A percentile compares a stretch with the other conserved stretches of the same genome.
Evolutionary conservation across 2,888 invertebrate species (phyloP).

Genomic region (Chymomyza caudatula): DNA sequence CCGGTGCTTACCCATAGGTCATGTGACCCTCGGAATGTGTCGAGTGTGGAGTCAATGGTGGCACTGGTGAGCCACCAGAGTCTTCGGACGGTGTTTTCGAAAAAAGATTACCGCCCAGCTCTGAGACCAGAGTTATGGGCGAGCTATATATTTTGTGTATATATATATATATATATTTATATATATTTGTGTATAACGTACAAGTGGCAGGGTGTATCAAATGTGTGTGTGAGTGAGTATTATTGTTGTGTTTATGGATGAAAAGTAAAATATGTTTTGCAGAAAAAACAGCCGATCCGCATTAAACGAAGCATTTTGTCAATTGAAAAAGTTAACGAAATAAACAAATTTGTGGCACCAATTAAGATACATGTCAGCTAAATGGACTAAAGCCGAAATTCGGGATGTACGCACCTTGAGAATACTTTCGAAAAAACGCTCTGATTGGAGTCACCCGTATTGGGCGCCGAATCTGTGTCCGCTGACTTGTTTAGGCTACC

Average conservation of each 20-base stretch:
- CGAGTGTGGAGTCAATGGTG: conserved; percentile 82
- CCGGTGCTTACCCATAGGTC: conserved; percentile 77
- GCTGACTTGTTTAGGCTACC: conserved; percentile 78
- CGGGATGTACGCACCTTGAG: conserved; percentile 83
- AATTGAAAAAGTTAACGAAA: conserved; percentile 46
- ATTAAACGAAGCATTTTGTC: conserved; percentile 61
- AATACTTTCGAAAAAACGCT: conserved; percentile 95
- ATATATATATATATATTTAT: not conserved
- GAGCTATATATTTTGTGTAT: conserved; percentile 81
- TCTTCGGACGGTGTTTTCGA: conserved; percentile 95
- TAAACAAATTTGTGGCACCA: conserved; percentile 56
- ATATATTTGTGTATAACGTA: conserved; percentile 6
- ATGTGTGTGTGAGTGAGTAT: conserved; percentile 15
- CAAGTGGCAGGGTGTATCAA: conserved; percentile 6
- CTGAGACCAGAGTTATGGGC: conserved; percentile 94
- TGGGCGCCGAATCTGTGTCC: conserved; percentile 77
- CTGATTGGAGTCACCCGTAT: conserved; percentile 80
- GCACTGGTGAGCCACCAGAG: conserved; percentile 84
- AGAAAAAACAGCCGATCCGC: conserved; percentile 70
- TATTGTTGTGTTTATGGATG: conserved; percentile 18
- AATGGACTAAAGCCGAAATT: not conserved
- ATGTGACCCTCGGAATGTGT: conserved; percentile 80
- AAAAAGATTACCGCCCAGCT: conserved; percentile 96
- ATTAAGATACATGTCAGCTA: conserved; percentile 29
- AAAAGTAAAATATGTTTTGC: conserved; percentile 47